Percentiles rank a stretch among this genome's conserved stretches.
Evolutionary conservation across 37 sponge, comb jelly and placozoan species (phyloP).

Genomic region (Trichoplax adhaerens): DNA sequence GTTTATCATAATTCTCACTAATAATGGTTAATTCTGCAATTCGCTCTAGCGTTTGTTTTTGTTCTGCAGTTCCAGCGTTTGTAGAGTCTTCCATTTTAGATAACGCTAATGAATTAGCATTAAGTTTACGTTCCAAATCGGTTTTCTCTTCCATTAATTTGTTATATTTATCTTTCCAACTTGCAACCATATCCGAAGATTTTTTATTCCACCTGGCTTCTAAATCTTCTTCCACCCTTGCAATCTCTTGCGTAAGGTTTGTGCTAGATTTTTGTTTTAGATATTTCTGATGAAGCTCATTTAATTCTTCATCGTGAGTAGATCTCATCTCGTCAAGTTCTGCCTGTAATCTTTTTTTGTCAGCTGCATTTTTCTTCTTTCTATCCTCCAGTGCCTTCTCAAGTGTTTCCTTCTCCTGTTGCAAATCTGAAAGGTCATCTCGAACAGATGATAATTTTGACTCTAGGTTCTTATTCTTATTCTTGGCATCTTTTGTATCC

Average conservation of each 20-base stretch:
- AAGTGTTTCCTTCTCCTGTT: constrained; percentile 28
- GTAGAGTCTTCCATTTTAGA: too few species aligned
- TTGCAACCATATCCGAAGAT: constrained; percentile 41
- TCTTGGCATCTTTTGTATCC: constrained; percentile 22
- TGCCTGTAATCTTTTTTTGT: constrained; percentile 50
- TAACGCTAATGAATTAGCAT: too few species aligned
- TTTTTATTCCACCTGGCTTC: constrained; percentile 51
- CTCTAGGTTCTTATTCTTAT: constrained; percentile 28
- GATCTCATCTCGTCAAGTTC: constrained; percentile 61
- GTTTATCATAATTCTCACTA: too few species aligned
- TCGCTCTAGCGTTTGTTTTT: too few species aligned
- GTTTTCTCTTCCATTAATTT: constrained; percentile 18
- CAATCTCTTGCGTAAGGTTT: constrained; percentile 4
- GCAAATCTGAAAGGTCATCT: constrained; percentile 44
- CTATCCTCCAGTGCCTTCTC: constrained; percentile 58
- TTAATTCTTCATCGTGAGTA: too few species aligned
- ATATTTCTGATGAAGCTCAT: too few species aligned
- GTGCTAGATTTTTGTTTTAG: too few species aligned
- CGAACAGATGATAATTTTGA: constrained; percentile 26
- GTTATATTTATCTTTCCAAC: constrained; percentile 42
- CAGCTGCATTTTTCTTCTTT: constrained; percentile 28
- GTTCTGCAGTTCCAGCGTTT: too few species aligned
- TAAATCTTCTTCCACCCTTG: constrained; percentile 48
- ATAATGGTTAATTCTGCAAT: too few species aligned
- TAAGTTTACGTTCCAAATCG: too few species aligned